These are phyloP conservation scores for Lacerta agilis DNA, from an alignment of 2,797 vertebrate species.

Conservation along the genomic window DNA sequence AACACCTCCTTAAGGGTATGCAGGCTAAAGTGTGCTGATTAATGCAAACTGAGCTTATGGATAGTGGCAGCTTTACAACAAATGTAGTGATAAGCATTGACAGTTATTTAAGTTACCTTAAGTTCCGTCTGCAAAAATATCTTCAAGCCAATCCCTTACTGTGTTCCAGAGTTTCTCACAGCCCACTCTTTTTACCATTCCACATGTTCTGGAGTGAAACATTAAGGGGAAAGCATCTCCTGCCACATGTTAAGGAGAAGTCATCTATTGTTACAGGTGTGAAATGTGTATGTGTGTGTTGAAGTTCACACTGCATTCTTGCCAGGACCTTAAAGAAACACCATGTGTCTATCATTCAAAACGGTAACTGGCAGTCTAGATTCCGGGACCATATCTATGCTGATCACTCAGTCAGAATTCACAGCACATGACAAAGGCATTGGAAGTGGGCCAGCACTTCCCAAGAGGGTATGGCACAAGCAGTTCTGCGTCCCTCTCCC, in stretches of 20 bases:
- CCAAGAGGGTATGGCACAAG: not conserved
- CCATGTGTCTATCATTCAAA: not conserved
- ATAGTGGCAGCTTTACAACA: not conserved
- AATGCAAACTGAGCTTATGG: not conserved
- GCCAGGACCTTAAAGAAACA: not conserved
- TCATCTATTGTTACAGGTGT: not conserved
- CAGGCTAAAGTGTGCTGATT: not conserved
- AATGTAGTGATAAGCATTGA: not conserved
- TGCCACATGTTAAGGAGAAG: not conserved
- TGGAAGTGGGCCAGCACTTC: not conserved
- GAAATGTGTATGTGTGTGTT: not conserved
- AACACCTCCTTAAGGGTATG: not conserved
- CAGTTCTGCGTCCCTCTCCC: fast-evolving
- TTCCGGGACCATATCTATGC: not conserved
- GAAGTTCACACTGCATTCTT: not conserved
- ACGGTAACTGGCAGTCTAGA: not conserved
- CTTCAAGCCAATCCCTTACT: not conserved
- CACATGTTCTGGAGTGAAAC: not conserved
- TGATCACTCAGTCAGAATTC: not conserved
- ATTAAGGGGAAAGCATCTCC: not conserved
- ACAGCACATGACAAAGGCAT: not conserved
- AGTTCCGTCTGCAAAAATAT: not conserved
- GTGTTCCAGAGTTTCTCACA: not conserved
- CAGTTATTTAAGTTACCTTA: not conserved
- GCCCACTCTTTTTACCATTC: not conserved